A percentile compares a stretch with the other conserved stretches of the same genome.
These are phyloP conservation scores for Dromius quadrimaculatus DNA, from an alignment of 2,888 invertebrate species.

Conservation along the genomic window DNA sequence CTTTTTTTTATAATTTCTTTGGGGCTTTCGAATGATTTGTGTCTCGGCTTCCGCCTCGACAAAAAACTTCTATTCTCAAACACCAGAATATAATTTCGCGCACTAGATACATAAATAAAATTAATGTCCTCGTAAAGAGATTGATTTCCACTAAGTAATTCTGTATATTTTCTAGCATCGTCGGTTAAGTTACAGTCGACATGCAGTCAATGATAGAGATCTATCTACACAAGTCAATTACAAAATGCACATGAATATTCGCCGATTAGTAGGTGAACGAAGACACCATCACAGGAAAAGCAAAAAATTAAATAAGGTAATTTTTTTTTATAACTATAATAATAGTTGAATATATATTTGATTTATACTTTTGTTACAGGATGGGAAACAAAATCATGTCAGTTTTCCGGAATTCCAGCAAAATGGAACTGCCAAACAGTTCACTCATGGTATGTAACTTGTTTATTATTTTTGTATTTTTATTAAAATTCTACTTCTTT, in stretches of 20 bases:
- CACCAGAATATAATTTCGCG: too few species aligned
- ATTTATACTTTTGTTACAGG: constrained; percentile 74
- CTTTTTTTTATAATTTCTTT: too few species aligned
- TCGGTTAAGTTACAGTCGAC: constrained; percentile 89
- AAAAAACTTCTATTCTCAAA: too few species aligned
- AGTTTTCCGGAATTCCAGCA: constrained; percentile 92
- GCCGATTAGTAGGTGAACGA: constrained; percentile 87
- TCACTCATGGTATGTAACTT: constrained; percentile 81
- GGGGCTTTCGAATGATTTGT: too few species aligned
- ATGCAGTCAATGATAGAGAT: constrained; percentile 90
- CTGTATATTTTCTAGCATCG: constrained; percentile 77
- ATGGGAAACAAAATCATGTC: constrained; percentile 88
- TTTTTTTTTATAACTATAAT: background rate
- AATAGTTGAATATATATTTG: background rate
- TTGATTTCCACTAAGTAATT: too few species aligned
- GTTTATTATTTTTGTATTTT: background rate
- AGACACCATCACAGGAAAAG: constrained; percentile 87
- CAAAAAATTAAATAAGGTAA: constrained; percentile 85
- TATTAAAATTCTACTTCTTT: too few species aligned
- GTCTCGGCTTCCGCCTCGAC: too few species aligned
- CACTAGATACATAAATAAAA: too few species aligned
- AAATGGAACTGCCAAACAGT: constrained; percentile 88
- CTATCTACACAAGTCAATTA: constrained; percentile 88
- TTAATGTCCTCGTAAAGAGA: too few species aligned
- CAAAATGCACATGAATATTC: constrained; percentile 90